A percentile compares a stretch with the other conserved stretches of the same genome.
Conservation (phyloP, 2,797 vertebrate genomes). For the Limosa lapponica region DNA sequence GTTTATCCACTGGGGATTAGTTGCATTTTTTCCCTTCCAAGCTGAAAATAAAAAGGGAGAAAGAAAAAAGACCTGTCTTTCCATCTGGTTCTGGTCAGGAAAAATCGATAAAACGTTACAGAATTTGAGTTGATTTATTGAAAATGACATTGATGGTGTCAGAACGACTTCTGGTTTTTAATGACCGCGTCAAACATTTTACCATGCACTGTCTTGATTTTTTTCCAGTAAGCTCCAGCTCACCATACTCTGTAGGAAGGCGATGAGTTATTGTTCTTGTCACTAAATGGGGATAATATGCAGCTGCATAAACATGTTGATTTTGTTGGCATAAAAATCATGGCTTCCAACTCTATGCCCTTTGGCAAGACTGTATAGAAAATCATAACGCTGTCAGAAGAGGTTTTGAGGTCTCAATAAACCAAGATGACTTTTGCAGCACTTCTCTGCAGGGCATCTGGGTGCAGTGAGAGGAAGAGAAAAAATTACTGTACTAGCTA, state of each 20-base stretch:
- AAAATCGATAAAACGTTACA: neutral
- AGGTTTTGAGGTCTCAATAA: slow-evolving; percentile 44
- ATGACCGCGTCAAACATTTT: neutral
- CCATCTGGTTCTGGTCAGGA: neutral
- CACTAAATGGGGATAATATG: slow-evolving; percentile 44
- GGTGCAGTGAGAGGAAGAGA: slow-evolving; percentile 19
- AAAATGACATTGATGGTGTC: neutral
- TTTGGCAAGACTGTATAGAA: slow-evolving; percentile 6
- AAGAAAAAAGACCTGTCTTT: neutral
- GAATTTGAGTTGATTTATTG: neutral
- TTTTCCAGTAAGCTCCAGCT: slow-evolving; percentile 4
- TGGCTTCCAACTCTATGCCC: slow-evolving; percentile 43
- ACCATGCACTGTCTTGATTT: neutral
- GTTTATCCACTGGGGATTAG: neutral
- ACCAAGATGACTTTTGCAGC: neutral
- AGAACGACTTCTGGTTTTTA: slow-evolving; percentile 36
- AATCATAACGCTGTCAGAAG: neutral
- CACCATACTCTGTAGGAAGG: slow-evolving; percentile 46
- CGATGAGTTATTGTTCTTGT: slow-evolving; percentile 51
- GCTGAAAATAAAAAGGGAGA: neutral
- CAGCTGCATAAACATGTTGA: slow-evolving; percentile 68
- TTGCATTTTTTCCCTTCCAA: neutral
- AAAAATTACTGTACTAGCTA: neutral
- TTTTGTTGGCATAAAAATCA: slow-evolving; percentile 2
- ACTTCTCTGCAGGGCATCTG: neutral